Evolutionary conservation across 1,140 invertebrate genomes (phyloP).

Genomic region (Stegodyphus dumicola): DNA sequence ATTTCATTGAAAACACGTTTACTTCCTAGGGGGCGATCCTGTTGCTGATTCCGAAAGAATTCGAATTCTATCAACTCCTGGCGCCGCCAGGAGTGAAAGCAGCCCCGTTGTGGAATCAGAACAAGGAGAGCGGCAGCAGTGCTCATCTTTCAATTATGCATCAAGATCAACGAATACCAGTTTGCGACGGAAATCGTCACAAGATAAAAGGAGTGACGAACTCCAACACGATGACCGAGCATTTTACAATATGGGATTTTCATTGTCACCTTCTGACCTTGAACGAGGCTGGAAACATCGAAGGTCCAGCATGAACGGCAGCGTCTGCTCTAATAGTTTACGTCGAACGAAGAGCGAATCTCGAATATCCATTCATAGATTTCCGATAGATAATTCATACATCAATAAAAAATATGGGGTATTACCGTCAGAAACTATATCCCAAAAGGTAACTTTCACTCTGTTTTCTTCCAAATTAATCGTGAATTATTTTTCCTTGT

Average conservation of each 20-base stretch:
- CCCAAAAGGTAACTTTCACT: slow-evolving; percentile 28
- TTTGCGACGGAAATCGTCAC: background rate
- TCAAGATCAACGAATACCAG: background rate
- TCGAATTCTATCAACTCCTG: slow-evolving; percentile 13
- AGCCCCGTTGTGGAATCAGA: background rate
- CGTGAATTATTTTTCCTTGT: background rate
- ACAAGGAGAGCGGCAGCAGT: background rate
- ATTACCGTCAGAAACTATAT: slow-evolving; percentile 12
- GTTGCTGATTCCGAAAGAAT: slow-evolving; percentile 37
- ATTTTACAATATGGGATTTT: slow-evolving; percentile 47
- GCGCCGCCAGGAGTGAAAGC: background rate
- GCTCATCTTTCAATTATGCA: slow-evolving; percentile 7
- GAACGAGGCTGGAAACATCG: slow-evolving; percentile 38
- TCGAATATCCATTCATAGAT: slow-evolving; percentile 41
- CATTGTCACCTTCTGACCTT: slow-evolving; percentile 55
- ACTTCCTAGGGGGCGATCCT: slow-evolving; percentile 22
- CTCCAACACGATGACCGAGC: slow-evolving; percentile 12
- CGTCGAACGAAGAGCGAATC: slow-evolving; percentile 44
- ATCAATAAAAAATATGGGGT: slow-evolving; percentile 40
- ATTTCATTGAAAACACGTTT: background rate
- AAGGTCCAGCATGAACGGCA: slow-evolving; percentile 27
- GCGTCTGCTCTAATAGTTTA: background rate
- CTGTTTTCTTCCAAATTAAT: background rate
- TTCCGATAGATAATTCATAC: slow-evolving; percentile 42
- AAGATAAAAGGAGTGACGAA: slow-evolving; percentile 30